These are phyloP conservation scores for Lampris megalopsis DNA, from an alignment of 2,113 vertebrate genomes.

Conservation along the genomic window DNA sequence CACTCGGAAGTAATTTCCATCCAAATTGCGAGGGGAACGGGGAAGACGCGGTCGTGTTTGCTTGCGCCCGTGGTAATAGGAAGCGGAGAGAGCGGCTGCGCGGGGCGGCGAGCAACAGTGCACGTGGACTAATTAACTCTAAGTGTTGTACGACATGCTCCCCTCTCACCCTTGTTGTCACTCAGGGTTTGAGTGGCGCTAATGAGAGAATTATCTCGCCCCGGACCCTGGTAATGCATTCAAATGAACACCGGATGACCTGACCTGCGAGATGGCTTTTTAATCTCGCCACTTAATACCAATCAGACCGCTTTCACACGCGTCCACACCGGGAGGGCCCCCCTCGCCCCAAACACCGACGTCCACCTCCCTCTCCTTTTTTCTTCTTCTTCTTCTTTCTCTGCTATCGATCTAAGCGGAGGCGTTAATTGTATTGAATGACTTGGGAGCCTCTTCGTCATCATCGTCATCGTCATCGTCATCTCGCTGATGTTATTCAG, in stretches of 20 bases:
- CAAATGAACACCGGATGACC: slow-evolving; percentile 79
- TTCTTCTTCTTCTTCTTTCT: neutral
- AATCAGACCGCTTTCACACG: slow-evolving; percentile 75
- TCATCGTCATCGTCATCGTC: too few relatives aligned
- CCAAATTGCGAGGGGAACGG: too few relatives aligned
- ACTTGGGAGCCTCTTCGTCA: slow-evolving; percentile 54
- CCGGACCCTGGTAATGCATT: slow-evolving; percentile 79
- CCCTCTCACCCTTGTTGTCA: slow-evolving; percentile 79
- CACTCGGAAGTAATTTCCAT: too few relatives aligned
- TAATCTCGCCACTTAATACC: slow-evolving; percentile 81
- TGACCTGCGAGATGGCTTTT: slow-evolving; percentile 79
- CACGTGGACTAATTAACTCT: slow-evolving; percentile 76
- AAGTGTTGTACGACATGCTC: slow-evolving; percentile 81
- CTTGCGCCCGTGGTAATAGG: slow-evolving; percentile 41
- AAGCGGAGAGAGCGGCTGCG: slow-evolving; percentile 37
- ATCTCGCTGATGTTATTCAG: slow-evolving; percentile 58
- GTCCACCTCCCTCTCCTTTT: slow-evolving; percentile 17
- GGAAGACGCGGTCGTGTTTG: slow-evolving; percentile 25
- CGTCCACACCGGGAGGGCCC: slow-evolving; percentile 57
- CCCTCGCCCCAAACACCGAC: slow-evolving; percentile 57
- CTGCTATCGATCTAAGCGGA: slow-evolving; percentile 66
- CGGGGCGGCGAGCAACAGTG: slow-evolving; percentile 59
- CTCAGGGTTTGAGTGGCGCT: slow-evolving; percentile 81
- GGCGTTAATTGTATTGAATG: slow-evolving; percentile 70
- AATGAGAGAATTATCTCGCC: slow-evolving; percentile 81